Percentiles rank a stretch among this genome's conserved stretches.
phyloP scores from a whole-genome alignment of 92 coral and sea anemone species.

The Heteractis magnifica region DNA sequence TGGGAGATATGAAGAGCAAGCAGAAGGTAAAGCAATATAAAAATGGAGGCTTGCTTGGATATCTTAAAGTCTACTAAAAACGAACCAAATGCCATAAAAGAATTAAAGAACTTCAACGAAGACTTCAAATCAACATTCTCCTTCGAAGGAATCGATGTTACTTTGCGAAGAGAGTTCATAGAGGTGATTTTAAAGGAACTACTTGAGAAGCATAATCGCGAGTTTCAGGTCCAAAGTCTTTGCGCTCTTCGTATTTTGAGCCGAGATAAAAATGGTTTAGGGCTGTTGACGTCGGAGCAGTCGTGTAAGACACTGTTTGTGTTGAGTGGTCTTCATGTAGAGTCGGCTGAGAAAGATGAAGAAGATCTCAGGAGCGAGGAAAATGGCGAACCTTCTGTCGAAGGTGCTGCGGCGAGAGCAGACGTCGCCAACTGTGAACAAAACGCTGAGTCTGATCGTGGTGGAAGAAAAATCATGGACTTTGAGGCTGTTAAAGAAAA shows the following conservation, averaged over 20 bases:
- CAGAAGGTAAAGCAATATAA: neutral
- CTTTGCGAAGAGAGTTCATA: conserved; percentile 63
- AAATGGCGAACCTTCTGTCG: conserved; percentile 13
- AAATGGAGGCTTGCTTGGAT: conserved; percentile 37
- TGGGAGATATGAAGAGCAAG: conserved; percentile 4
- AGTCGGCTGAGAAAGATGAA: conserved; percentile 16
- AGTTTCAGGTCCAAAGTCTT: conserved; percentile 60
- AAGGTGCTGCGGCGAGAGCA: conserved; percentile 39
- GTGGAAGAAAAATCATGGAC: conserved; percentile 22
- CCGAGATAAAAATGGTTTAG: conserved; percentile 83
- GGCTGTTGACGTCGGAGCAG: conserved; percentile 68
- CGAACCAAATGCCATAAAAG: conserved; percentile 46
- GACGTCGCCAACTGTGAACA: conserved; percentile 9
- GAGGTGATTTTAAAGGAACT: conserved; percentile 69
- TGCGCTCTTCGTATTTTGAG: conserved; percentile 86
- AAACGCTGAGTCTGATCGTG: conserved; percentile 12
- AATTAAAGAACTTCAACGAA: conserved; percentile 70
- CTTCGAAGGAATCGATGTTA: conserved; percentile 65
- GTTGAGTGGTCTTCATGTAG: conserved; percentile 62
- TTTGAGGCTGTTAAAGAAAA: conserved; percentile 42
- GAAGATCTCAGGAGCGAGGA: conserved; percentile 7
- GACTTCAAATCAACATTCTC: conserved; percentile 70
- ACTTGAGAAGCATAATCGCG: conserved; percentile 25
- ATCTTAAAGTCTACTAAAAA: conserved; percentile 34
- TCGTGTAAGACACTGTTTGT: conserved; percentile 66